phyloP scores from a whole-genome alignment of 2,113 vertebrate genomes.

The Sebastes fasciatus region DNA sequence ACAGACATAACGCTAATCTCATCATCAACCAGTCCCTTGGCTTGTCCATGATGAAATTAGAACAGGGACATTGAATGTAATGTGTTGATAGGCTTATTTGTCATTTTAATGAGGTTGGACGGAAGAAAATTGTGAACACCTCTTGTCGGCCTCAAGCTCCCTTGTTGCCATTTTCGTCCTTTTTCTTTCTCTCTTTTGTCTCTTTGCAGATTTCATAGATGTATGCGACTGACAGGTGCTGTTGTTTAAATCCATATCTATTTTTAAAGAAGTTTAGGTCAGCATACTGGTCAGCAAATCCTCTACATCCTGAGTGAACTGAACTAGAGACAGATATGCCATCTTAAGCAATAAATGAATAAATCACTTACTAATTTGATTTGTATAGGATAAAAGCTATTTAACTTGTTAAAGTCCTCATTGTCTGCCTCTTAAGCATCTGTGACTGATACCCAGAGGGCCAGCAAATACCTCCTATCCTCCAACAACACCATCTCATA shows the following conservation, averaged over 20 bases:
- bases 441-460: slow-evolving; percentile 70
- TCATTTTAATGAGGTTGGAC: slow-evolving; percentile 63
- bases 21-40: slow-evolving; percentile 59
- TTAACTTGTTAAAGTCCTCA: slow-evolving; percentile 65
- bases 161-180: slow-evolving; percentile 9
- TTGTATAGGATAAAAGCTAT: slow-evolving; percentile 57
- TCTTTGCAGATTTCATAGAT: slow-evolving; percentile 21
- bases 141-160: slow-evolving; percentile 27
- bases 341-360: slow-evolving; percentile 33
- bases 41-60: slow-evolving; percentile 58
- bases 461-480: slow-evolving; percentile 66
- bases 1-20: slow-evolving; percentile 50
- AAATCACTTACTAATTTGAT: slow-evolving; percentile 55
- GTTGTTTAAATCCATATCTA: neutral
- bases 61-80: slow-evolving; percentile 54
- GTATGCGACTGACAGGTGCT: neutral
- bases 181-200: slow-evolving; percentile 5
- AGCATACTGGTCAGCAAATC: neutral
- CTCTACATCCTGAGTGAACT: neutral
- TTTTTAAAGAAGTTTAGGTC: neutral
- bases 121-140: slow-evolving; percentile 28
- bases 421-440: slow-evolving; percentile 67
- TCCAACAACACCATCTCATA: slow-evolving; percentile 70
- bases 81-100: slow-evolving; percentile 69
- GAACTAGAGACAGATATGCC: neutral